Conservation (phyloP, 2,797 vertebrate genomes). For the Sebastes oblongus region DNA sequence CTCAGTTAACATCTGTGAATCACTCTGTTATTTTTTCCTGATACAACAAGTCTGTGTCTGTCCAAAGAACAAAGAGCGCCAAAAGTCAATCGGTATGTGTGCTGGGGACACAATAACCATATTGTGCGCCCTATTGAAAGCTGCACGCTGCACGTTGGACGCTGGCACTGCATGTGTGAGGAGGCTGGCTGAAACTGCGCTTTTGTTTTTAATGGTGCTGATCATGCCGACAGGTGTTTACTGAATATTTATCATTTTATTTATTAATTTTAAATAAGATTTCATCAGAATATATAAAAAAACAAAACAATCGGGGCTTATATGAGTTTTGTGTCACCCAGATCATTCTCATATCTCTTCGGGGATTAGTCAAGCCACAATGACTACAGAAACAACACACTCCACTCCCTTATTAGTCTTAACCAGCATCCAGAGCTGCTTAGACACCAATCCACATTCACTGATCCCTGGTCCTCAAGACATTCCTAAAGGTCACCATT, state of each 20-base stretch:
- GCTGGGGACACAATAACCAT: constrained; percentile 49
- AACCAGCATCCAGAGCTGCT: constrained; percentile 26
- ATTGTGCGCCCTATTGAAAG: constrained; percentile 40
- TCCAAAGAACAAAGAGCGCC: constrained; percentile 46
- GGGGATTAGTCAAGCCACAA: constrained; percentile 7
- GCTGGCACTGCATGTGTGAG: constrained; percentile 5
- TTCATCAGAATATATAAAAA: too few species aligned
- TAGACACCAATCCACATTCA: constrained; percentile 25
- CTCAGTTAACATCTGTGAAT: constrained; percentile 33
- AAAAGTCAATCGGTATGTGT: constrained; percentile 43
- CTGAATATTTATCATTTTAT: neutral
- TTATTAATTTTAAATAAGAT: neutral
- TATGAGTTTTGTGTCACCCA: neutral
- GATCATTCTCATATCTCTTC: constrained; percentile 2
- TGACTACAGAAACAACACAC: neutral
- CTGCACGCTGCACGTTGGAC: constrained; percentile 9
- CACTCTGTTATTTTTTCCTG: constrained; percentile 44
- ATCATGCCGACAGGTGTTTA: neutral
- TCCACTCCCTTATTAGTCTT: constrained; percentile 23
- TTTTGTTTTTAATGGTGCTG: neutral
- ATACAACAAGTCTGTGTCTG: constrained; percentile 54
- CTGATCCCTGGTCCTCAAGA: constrained; percentile 24
- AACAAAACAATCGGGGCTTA: too few species aligned
- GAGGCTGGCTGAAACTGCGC: neutral
- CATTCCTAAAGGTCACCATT: constrained; percentile 65